Evolutionary conservation across 2,888 invertebrate species (phyloP).

Genomic region (Ptychoptera contaminata): DNA sequence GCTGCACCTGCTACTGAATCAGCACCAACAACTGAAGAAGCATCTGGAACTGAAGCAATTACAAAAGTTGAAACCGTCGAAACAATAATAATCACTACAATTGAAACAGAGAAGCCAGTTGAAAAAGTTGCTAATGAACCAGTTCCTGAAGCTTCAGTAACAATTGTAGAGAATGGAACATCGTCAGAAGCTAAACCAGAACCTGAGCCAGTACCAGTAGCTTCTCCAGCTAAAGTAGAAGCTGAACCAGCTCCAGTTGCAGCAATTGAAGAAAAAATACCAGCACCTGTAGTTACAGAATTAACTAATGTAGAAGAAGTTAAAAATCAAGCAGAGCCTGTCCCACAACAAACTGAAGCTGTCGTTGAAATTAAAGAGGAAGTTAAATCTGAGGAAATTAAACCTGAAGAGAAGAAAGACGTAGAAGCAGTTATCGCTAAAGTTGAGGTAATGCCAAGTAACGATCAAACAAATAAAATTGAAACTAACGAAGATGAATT

Average conservation of each 20-base stretch:
- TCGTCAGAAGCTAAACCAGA: neutral
- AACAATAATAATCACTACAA: neutral
- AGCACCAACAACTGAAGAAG: neutral
- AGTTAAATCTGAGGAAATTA: neutral
- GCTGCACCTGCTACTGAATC: neutral
- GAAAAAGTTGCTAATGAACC: neutral
- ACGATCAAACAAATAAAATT: no score
- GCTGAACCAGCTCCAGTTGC: neutral
- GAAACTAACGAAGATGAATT: neutral
- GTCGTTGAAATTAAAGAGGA: slow-evolving; percentile 1
- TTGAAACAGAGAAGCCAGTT: neutral
- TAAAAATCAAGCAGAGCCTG: neutral
- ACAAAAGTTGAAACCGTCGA: neutral
- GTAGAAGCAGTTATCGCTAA: neutral
- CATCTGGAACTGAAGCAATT: neutral
- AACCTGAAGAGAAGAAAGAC: neutral
- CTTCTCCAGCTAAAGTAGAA: neutral
- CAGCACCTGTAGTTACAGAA: neutral
- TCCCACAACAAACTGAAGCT: neutral
- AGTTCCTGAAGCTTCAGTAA: neutral
- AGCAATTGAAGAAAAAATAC: neutral
- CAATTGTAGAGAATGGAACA: no score
- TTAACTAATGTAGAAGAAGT: neutral
- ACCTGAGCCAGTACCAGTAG: neutral
- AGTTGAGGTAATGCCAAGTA: no score